A percentile compares a stretch with the other conserved stretches of the same genome.
These are phyloP conservation scores for Cyclargus thomasi DNA, from an alignment of 1,140 invertebrate genomes.

Conservation along the genomic window DNA sequence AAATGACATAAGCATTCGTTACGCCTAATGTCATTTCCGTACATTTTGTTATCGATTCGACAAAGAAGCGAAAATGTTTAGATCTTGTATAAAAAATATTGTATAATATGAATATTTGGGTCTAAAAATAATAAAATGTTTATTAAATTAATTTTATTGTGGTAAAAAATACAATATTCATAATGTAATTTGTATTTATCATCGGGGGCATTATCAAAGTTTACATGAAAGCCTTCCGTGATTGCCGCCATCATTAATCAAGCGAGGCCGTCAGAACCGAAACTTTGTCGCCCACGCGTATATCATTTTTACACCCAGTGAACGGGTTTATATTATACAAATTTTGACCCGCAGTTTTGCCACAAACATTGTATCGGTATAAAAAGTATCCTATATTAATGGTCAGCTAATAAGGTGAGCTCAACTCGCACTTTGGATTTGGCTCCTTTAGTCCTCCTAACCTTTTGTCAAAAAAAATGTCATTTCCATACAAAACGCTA, in stretches of 20 bases:
- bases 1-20: no score
- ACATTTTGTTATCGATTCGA: no score
- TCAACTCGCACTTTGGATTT: no score
- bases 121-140: neutral
- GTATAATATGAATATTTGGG: neutral
- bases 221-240: conserved; percentile 9
- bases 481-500: no score
- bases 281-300: conserved; percentile 18
- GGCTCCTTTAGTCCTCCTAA: no score
- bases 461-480: no score
- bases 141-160: neutral
- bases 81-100: neutral
- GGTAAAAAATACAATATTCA: neutral
- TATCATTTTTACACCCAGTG: conserved; percentile 20
- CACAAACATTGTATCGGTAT: no score
- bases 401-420: no score
- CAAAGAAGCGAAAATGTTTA: no score
- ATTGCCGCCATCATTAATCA: conserved; percentile 26
- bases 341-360: neutral
- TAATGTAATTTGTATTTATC: conserved; percentile 21
- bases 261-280: conserved; percentile 22
- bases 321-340: neutral
- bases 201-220: conserved; percentile 6
- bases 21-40: no score
- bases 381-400: no score